Conservation (phyloP, 1,140 invertebrate species). For the Bombus breviceps region DNA sequence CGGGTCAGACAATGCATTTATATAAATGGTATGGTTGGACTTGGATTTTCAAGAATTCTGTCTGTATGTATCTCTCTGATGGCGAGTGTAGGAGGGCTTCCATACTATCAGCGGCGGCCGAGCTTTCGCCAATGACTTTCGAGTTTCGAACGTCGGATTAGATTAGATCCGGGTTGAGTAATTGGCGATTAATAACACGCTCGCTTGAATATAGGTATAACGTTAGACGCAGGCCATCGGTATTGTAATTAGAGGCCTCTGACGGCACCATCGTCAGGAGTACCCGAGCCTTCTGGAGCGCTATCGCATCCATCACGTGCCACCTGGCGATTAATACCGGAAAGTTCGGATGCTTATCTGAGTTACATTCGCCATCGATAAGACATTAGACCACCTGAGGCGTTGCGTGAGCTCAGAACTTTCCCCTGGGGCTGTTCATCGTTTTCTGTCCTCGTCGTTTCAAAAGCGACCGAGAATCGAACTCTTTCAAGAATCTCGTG, state of each 20-base stretch:
- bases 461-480: not conserved
- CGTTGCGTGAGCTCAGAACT: conserved; percentile 43
- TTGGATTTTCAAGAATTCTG: not conserved
- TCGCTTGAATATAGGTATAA: conserved; percentile 59
- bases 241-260: conserved; percentile 71
- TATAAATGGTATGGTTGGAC: not conserved
- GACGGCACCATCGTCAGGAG: conserved; percentile 42
- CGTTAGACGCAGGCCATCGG: conserved; percentile 68
- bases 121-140: conserved; percentile 68
- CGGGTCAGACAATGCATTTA: not conserved
- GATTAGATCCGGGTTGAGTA: conserved; percentile 76
- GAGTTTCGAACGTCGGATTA: conserved; percentile 69
- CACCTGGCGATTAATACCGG: conserved; percentile 75
- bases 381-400: conserved; percentile 59
- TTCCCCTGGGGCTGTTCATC: conserved; percentile 23
- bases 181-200: conserved; percentile 80
- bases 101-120: conserved; percentile 42
- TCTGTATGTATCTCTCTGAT: no score
- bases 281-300: conserved; percentile 54
- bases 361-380: conserved; percentile 74
- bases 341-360: conserved; percentile 72
- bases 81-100: not conserved
- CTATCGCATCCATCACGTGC: conserved; percentile 77
- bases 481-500: not conserved
- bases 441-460: conserved; percentile 22